Evolutionary conservation across 2,888 invertebrate genomes (phyloP).

Genomic region (Spodoptera exigua): DNA sequence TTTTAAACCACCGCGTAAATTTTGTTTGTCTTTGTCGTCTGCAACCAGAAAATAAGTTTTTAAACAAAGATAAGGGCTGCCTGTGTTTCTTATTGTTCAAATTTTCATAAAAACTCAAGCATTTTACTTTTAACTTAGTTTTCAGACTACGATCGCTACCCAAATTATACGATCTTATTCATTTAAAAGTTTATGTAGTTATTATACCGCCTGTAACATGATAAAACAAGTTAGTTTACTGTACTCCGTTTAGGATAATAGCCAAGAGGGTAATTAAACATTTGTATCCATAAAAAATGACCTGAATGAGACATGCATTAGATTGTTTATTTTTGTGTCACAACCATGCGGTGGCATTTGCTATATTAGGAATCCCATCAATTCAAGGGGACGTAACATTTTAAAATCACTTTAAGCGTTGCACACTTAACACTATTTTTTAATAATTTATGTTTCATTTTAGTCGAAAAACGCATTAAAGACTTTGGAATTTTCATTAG

Average conservation of each 20-base stretch:
- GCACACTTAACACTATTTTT: slow-evolving; percentile 58
- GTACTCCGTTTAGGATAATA: too few relatives aligned
- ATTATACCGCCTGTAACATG: too few relatives aligned
- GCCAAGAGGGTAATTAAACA: slow-evolving; percentile 1
- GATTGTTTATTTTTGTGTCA: slow-evolving; percentile 36
- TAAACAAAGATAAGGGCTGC: slow-evolving; percentile 22
- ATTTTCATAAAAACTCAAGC: background rate
- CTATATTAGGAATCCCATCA: slow-evolving; percentile 51
- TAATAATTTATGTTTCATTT: slow-evolving; percentile 66
- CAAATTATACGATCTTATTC: background rate
- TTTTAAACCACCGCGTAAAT: slow-evolving; percentile 41
- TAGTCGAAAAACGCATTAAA: slow-evolving; percentile 64
- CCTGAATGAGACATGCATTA: slow-evolving; percentile 22
- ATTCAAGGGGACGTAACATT: slow-evolving; percentile 47
- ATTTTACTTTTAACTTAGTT: background rate
- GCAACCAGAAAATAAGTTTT: slow-evolving; percentile 21
- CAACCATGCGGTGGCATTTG: slow-evolving; percentile 35
- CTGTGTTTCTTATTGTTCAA: background rate
- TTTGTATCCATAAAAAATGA: slow-evolving; percentile 18
- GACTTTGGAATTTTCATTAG: slow-evolving; percentile 77
- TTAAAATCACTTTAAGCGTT: slow-evolving; percentile 47
- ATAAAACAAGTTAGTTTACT: background rate
- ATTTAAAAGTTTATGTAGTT: too few relatives aligned
- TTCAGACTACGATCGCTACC: background rate
- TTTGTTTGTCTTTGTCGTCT: slow-evolving; percentile 45